Evolutionary conservation across 2,888 invertebrate species (phyloP), one percentile per base, ranked within the genome.

Genomic region (Thymelicus acteon): DNA sequence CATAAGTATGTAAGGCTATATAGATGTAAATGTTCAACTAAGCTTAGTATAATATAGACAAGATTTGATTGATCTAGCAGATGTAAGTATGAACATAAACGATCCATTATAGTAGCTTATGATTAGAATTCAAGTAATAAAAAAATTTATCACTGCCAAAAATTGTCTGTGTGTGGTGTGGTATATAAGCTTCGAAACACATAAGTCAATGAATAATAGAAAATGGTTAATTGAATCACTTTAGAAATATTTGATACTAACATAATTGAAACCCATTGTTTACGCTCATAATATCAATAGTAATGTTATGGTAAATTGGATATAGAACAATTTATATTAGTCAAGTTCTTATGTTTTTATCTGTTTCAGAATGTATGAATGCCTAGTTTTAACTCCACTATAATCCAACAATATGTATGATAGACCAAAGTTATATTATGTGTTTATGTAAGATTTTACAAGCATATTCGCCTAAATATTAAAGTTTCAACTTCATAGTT

Each of bases 121-220:
- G 31, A 37, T 47, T 62, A 62, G 47, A 44, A 52, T 67, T 68
- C 24, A 24, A 61, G 31, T 61, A 54, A 15, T 37, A 44, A 67
- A 60, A 52, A 68, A 37, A 37, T 15, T 62, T 10, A 61, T 68
- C 68, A 68, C 68, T 68, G 68, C 68, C 68, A 68, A 57, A 47
- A 15, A 19, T 52, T 49, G 37, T 67, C 39, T n/a, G 2, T 40
- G 12, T 52, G 49, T 39, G 60, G 37, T 60, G 49, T n/a, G 19
- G 10, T 54, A 15, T 54, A 10, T 6, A 5, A 6, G 49, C 49
- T 15, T 52, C n/a, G 7, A 19, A 52, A 12, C 44, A 12, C 12
- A 19, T 7, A 52, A 49, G 47, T 47, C 31, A 31, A 31, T 31
- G 3, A 31, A 31, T 31, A 3, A 19, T 1, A 19, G 19, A 19